Conservation (phyloP, 2,888 invertebrate species). For the Eupelmus urozonus region DNA sequence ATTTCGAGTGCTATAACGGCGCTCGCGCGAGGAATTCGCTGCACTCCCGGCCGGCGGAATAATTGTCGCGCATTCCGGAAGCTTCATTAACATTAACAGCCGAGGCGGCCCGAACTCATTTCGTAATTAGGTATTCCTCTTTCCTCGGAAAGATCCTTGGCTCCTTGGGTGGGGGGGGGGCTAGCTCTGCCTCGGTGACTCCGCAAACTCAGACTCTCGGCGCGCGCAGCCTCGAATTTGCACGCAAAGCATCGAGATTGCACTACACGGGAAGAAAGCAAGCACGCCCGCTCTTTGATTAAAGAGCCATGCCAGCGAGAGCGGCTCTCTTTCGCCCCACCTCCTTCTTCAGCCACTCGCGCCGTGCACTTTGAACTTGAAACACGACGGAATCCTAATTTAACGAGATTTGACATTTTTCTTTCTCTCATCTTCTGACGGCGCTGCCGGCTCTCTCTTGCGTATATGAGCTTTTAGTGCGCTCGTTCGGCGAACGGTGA, state of each 20-base stretch:
- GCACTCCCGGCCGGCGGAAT: constrained; percentile 27
- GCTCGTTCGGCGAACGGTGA: no score
- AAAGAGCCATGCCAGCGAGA: constrained; percentile 13
- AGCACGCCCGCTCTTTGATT: constrained; percentile 31
- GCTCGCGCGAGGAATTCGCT: constrained; percentile 29
- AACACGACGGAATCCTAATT: constrained; percentile 7
- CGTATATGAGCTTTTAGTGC: no score
- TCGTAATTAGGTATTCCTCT: constrained; percentile 61
- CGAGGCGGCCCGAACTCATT: constrained; percentile 54
- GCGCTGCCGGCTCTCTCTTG: no score
- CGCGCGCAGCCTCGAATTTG: constrained; percentile 2
- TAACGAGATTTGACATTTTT: constrained; percentile 8
- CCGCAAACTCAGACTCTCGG: constrained; percentile 10
- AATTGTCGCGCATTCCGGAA: constrained; percentile 56
- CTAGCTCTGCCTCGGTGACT: not conserved
- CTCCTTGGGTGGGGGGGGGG: no score
- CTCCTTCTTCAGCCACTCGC: not conserved
- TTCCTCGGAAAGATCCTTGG: constrained; percentile 21
- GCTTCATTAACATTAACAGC: constrained; percentile 59
- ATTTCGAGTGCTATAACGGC: constrained; percentile 5
- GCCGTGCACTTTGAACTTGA: not conserved
- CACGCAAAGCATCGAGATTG: constrained; percentile 40
- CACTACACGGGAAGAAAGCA: constrained; percentile 16
- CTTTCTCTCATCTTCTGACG: no score
- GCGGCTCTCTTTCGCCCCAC: no score